Base-by-base conservation (phyloP, 1,140 invertebrate species). In the Holcopasites calliopsidis region DNA sequence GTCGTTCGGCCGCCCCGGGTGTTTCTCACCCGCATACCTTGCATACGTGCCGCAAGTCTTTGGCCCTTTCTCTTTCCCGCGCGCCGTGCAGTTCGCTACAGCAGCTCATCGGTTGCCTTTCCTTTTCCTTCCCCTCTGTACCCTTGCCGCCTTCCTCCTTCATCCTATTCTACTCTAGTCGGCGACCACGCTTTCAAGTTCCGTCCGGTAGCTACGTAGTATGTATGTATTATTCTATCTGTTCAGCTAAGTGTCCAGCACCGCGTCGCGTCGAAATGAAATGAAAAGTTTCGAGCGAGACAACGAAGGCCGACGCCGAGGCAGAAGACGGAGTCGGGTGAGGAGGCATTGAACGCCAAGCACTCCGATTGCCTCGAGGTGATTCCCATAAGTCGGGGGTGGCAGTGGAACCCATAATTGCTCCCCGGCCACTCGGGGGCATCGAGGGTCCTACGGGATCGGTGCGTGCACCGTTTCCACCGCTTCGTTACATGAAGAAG, bases 381-480 rank as follows among this genome's bases (percentile, higher is more conserved):
- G 76, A 84, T 90, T 90, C 89, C 88, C 89, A 90, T 89, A 88
- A 86, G 85, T 90, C 80, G 88, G 87, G 87, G 89, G 88, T 87
- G 88, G 87, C 85, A 86, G 79, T 76, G 35, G 62, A 50, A 69
- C n/a, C n/a, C n/a, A n/a, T n/a, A 73, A 38, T 82, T 77, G 49
- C 64, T 85, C 57, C 35, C 47, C 60, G 70, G 52, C 23, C 52
- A 75, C 70, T 62, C 79, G 68, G 65, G 68, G 77, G 77, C 81
- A 76, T 73, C 71, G 77, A 58, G 55, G 72, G 73, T 75, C 80
- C 73, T 75, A n/a, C 75, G 52, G 74, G 76, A 80, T 35, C 60
- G 80, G 50, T 86, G 86, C 86, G 85, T 87, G 86, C 86, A 81
- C 77, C 74, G 60, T 76, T 68, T 68, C 47, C 49, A 85, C 81